These are phyloP conservation scores for Muricea muricata DNA, from an alignment of 92 coral and sea anemone species.

Conservation along the genomic window DNA sequence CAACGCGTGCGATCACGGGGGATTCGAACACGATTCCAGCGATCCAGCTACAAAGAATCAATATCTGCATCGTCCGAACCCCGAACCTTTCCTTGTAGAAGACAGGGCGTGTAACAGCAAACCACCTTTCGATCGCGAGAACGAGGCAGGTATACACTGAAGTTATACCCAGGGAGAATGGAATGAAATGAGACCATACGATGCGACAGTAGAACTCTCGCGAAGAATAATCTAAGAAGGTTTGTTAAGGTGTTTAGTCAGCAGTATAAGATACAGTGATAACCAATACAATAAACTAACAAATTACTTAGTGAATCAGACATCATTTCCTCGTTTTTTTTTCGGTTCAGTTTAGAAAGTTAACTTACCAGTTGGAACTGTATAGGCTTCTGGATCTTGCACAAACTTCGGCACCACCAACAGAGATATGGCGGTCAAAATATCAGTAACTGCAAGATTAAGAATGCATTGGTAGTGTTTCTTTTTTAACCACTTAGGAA, in stretches of 20 bases:
- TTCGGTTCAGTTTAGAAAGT: too few relatives aligned
- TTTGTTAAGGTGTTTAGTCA: too few relatives aligned
- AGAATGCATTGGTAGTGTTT: constrained; percentile 34
- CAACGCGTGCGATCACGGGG: constrained; percentile 33
- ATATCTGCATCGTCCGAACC: constrained; percentile 55
- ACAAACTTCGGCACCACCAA: constrained; percentile 34
- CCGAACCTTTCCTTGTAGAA: constrained; percentile 66
- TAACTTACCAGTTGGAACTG: neutral
- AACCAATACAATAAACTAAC: too few relatives aligned
- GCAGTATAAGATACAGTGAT: too few relatives aligned
- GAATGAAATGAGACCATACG: constrained; percentile 66
- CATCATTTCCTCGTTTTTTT: too few relatives aligned
- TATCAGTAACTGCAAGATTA: constrained; percentile 30
- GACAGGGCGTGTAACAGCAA: constrained; percentile 75
- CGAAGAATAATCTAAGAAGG: neutral
- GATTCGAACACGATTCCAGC: constrained; percentile 60
- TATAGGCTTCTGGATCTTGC: constrained; percentile 39
- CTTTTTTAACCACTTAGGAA: constrained; percentile 31
- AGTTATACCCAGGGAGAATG: constrained; percentile 75
- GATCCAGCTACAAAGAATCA: constrained; percentile 64
- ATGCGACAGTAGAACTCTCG: constrained; percentile 29
- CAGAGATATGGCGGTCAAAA: constrained; percentile 38
- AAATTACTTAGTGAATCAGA: too few relatives aligned
- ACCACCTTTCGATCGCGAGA: constrained; percentile 86
- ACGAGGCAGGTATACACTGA: constrained; percentile 78